These are phyloP conservation scores for Tenualosa thibaudeaui DNA, from an alignment of 2,797 vertebrate genomes.

Conservation along the genomic window DNA sequence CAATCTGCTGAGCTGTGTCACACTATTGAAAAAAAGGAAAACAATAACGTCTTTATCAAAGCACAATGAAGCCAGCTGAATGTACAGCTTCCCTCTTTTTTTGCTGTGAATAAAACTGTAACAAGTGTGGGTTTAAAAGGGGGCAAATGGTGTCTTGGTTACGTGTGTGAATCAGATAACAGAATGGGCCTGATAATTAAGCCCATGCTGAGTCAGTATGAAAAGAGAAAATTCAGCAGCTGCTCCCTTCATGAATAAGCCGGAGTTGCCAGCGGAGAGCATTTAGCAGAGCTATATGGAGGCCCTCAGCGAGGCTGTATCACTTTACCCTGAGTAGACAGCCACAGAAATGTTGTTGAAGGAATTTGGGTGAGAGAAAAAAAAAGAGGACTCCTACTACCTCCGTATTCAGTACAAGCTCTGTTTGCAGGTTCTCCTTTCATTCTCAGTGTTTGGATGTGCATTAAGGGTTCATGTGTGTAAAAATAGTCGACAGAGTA, in stretches of 20 bases:
- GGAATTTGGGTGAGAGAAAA: background rate
- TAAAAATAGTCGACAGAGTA: conserved; percentile 11
- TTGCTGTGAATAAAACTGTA: conserved; percentile 52
- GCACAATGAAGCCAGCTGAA: conserved; percentile 52
- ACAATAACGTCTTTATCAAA: conserved; percentile 55
- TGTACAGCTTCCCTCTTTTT: conserved; percentile 41
- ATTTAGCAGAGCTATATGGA: conserved; percentile 34
- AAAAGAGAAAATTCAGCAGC: conserved; percentile 57
- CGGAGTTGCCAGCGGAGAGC: conserved; percentile 41
- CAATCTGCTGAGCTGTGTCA: conserved; percentile 46
- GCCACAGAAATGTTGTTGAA: conserved; percentile 35
- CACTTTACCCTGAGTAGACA: conserved; percentile 39
- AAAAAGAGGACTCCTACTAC: background rate
- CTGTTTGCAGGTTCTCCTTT: conserved; percentile 25
- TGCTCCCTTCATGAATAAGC: conserved; percentile 57
- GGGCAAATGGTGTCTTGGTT: conserved; percentile 58
- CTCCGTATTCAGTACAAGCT: background rate
- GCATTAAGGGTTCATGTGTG: conserved; percentile 10
- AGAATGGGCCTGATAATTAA: conserved; percentile 62
- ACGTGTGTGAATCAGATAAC: conserved; percentile 66
- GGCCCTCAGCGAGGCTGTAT: conserved; percentile 26
- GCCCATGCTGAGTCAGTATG: conserved; percentile 59
- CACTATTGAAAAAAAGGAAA: conserved; percentile 45
- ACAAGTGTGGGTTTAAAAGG: conserved; percentile 55
- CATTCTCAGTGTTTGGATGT: background rate